phyloP scores from a whole-genome alignment of 2,113 vertebrate genomes.

The Benitochromis conjunctus region DNA sequence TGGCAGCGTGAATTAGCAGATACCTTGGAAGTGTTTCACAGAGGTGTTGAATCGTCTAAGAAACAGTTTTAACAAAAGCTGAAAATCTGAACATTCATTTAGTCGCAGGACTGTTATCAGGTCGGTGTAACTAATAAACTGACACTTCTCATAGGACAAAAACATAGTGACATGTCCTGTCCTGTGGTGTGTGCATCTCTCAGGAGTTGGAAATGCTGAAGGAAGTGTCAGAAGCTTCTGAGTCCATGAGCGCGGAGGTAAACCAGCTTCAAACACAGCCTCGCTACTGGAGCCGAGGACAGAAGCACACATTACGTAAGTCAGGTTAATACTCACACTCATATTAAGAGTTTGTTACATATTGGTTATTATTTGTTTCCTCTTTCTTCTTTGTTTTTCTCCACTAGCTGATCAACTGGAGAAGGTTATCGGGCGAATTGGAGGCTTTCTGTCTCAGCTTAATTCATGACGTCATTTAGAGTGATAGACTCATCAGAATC shows the following conservation, averaged over 20 bases:
- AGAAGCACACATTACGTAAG: constrained; percentile 66
- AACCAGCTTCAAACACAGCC: constrained; percentile 49
- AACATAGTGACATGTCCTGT: not conserved
- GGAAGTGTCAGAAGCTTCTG: constrained; percentile 67
- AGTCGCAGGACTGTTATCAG: not conserved
- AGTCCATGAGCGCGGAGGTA: constrained; percentile 34
- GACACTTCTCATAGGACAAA: not conserved
- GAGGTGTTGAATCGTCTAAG: not conserved
- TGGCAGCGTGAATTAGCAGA: not conserved
- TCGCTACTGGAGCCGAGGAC: constrained; percentile 48
- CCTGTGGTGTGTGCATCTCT: not conserved
- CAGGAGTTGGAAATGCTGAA: constrained; percentile 74
- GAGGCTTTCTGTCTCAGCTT: constrained; percentile 36
- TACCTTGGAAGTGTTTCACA: not conserved
- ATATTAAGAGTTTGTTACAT: not conserved
- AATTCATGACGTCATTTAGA: not conserved
- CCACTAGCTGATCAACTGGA: constrained; percentile 61
- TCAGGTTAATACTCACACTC: not conserved
- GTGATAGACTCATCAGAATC: not conserved
- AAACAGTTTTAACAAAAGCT: not conserved
- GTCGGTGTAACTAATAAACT: not conserved
- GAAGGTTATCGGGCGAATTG: constrained; percentile 36
- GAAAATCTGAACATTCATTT: not conserved
- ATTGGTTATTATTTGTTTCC: not conserved
- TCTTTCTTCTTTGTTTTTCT: not conserved